Base-by-base conservation (phyloP, 2,797 vertebrate genomes). In the Platyrinchus mystaceus region DNA sequence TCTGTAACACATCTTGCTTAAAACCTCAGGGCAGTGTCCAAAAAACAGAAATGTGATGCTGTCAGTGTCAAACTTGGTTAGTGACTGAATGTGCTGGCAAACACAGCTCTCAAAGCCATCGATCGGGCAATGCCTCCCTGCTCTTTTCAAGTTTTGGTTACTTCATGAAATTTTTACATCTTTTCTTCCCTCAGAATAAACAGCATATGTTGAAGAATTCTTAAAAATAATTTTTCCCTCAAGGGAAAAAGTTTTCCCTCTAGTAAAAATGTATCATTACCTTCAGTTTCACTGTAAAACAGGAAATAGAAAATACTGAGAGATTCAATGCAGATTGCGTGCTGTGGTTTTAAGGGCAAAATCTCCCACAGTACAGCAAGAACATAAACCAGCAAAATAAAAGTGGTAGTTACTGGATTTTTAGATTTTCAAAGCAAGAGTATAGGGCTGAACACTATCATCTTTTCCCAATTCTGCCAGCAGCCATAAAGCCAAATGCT, bases 401-500 rank as follows among this genome's bases (percentile, higher is more conserved):
- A 77, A 87, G 7, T n/a, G 10, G 58, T 62, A 94, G 73, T 70
- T 91, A 87, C 14, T 90, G 87, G 66, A 89, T 84, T 96, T 94
- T 92, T 84, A 95, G 89, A 92, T 94, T 95, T 92, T 82, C 24
- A 21, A 76, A 93, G 49, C 44, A 82, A 90, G 89, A 89, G 80
- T 49, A 78, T 89, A 36, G 49, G 87, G 91, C 88, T 92, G 84
- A 84, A 84, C 36, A n/a, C 52, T 90, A 88, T 87, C 74, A 90
- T 94, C 87, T 88, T 96, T 93, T 93, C 95, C 76, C 19, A 56
- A 80, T 79, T 88, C 83, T 89, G 82, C 86, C 91, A 90, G 93
- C 90, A 94, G 80, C 63, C 92, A 85, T 87, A 94, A 96, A 95
- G 64, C 75, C 62, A 82, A 92, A 91, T 58, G 69, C 34, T 67